phyloP scores from a whole-genome alignment of 2,113 vertebrate species.

The Orientallactaga bullata region DNA sequence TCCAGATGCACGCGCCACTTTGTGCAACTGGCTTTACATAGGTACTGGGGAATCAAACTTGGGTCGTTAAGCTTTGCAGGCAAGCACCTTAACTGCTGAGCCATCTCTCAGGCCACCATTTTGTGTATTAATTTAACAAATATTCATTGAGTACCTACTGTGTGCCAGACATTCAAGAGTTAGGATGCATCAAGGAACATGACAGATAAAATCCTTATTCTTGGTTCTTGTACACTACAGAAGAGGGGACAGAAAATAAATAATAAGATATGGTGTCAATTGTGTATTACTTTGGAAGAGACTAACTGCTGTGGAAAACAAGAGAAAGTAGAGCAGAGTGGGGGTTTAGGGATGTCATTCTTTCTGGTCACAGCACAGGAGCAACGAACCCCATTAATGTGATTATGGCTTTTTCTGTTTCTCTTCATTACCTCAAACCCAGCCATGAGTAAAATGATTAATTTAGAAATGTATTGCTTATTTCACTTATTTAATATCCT shows the following conservation, averaged over 20 bases:
- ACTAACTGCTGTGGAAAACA: background rate
- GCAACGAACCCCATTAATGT: background rate
- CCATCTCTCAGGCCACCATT: too few species aligned
- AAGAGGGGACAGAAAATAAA: background rate
- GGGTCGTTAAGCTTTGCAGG: too few species aligned
- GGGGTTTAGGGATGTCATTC: background rate
- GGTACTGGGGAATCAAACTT: too few species aligned
- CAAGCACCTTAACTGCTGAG: too few species aligned
- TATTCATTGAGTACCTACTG: background rate
- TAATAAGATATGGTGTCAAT: background rate
- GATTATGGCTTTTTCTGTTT: constrained; percentile 21
- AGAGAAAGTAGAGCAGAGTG: background rate
- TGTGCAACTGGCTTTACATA: too few species aligned
- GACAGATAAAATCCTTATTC: background rate
- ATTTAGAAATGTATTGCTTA: constrained; percentile 59
- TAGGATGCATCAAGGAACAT: background rate
- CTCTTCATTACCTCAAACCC: constrained; percentile 1
- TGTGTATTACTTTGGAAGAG: background rate
- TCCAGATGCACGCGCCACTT: too few species aligned
- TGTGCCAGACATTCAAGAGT: background rate
- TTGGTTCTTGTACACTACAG: background rate
- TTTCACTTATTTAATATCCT: constrained; percentile 60
- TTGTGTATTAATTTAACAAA: background rate
- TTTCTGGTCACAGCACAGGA: background rate
- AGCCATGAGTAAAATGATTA: constrained; percentile 41